Conservation (phyloP, 2,113 vertebrate genomes). For the Mus musculus region DNA sequence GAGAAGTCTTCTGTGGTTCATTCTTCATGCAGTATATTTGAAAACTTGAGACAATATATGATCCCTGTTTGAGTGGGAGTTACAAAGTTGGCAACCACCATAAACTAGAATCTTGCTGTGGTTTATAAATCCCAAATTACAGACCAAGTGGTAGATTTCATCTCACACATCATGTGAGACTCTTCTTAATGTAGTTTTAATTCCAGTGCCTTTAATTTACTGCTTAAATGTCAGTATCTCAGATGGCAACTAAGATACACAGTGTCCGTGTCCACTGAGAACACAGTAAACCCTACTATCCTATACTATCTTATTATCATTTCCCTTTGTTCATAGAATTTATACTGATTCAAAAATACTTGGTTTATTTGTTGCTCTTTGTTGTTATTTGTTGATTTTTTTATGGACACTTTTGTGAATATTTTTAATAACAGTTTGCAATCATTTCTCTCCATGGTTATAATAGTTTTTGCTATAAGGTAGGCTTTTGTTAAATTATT, state of each 20-base stretch:
- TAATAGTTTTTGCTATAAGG: not conserved
- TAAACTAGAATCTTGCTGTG: not conserved
- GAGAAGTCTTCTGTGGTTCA: no score
- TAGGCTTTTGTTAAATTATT: not conserved
- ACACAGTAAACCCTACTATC: not conserved
- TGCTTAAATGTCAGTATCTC: not conserved
- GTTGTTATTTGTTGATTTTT: no score
- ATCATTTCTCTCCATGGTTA: not conserved
- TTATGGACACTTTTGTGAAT: not conserved
- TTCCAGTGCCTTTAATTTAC: not conserved
- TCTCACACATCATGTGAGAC: not conserved
- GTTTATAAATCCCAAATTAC: no score
- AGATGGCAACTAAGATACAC: not conserved
- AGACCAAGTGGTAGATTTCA: fast-evolving
- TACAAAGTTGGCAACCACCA: not conserved
- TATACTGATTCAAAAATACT: not conserved
- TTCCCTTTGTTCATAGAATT: not conserved
- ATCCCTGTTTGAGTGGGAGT: not conserved
- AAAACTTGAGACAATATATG: not conserved
- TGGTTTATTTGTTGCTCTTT: not conserved
- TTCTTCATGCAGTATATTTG: not conserved
- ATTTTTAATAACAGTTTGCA: not conserved
- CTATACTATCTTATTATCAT: not conserved
- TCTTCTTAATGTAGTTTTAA: not conserved
- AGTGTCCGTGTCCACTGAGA: not conserved